Base-by-base conservation (phyloP, 2,888 invertebrate species). In the Serrognathus titanus region DNA sequence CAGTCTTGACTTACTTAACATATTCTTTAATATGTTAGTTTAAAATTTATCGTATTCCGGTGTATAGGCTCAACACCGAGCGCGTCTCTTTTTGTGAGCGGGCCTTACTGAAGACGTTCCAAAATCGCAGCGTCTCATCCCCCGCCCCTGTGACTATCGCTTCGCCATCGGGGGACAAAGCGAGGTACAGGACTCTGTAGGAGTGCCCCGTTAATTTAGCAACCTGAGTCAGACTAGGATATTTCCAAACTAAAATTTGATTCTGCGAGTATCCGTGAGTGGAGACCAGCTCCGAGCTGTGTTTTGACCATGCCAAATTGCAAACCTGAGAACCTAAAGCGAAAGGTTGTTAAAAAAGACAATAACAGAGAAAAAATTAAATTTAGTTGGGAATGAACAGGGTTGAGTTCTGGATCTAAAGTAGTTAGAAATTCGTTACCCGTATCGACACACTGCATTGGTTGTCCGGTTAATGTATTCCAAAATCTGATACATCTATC, bases 211-310 rank as follows among this genome's bases (percentile, higher is more conserved):
- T 97, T 61, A 98, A 80, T 76, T 97, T 97, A 45, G 97, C 97
- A 60, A 98, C 96, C 80, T 96, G 97, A 16, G 94, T 94, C 62
- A 99, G 81, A 59, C 94, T 94, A 0, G 98, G 98, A 78, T 98
- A 99, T 74, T 98, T 97, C 98, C 98, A 99, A 3, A 99, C 96
- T 38, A 98, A 81, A 64, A 99, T 97, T 80, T 98, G 98, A 79
- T 98, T 97, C 79, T 97, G 97, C 13, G 97, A 97, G 78, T 98
- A 98, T 10, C 98, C 98, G 77, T 98, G 98, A 0, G 97, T 98
- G 69, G 95, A 96, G 57, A 97, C 98, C 76, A 98, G 79, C 80
- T 98, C 98, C 60, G 95, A 95, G 58, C 96, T 94, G 80, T 98
- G 97, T 72, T 97, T 97, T 24, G 97, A 97, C 98, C 98, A 98